Percentiles rank a stretch among this genome's conserved stretches.
Conservation (phyloP, 2,888 invertebrate genomes). For the Scaptomyza caliginosa region DNA sequence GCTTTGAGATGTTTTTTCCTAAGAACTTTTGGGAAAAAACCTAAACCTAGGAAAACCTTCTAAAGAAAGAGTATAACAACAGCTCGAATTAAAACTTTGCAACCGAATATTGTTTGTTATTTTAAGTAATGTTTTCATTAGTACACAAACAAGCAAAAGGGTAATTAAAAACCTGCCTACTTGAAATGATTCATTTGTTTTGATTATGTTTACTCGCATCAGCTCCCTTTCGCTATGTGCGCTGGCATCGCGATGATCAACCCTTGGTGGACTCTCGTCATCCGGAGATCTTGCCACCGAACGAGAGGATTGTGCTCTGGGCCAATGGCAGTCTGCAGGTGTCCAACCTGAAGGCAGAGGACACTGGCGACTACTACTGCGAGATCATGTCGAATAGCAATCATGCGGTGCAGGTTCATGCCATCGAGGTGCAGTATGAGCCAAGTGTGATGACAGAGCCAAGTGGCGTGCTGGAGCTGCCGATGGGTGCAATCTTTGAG, state of each 20-base stretch:
- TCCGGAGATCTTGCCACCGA: slow-evolving; percentile 84
- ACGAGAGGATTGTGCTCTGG: slow-evolving; percentile 87
- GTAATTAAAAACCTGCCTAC: background rate
- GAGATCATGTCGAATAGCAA: slow-evolving; percentile 83
- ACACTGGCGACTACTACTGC: slow-evolving; percentile 86
- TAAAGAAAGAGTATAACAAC: background rate
- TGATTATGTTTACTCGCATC: slow-evolving; percentile 20
- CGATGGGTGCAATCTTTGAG: slow-evolving; percentile 89
- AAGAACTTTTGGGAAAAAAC: no score
- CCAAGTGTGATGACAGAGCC: slow-evolving; percentile 89
- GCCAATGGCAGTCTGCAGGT: slow-evolving; percentile 89
- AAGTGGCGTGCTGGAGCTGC: slow-evolving; percentile 89
- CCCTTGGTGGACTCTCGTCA: slow-evolving; percentile 87
- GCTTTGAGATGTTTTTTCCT: background rate
- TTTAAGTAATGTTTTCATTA: background rate
- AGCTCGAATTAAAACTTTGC: background rate
- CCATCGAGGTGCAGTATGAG: slow-evolving; percentile 91
- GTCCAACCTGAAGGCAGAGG: slow-evolving; percentile 84
- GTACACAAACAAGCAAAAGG: background rate
- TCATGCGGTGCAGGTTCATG: slow-evolving; percentile 87
- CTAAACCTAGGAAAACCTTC: background rate
- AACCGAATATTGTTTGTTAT: background rate
- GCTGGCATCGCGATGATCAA: slow-evolving; percentile 89
- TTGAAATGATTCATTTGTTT: background rate
- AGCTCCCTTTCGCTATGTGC: slow-evolving; percentile 87